These are phyloP conservation scores for Micrastur ruficollis DNA, from an alignment of 2,797 vertebrate genomes.

Conservation along the genomic window DNA sequence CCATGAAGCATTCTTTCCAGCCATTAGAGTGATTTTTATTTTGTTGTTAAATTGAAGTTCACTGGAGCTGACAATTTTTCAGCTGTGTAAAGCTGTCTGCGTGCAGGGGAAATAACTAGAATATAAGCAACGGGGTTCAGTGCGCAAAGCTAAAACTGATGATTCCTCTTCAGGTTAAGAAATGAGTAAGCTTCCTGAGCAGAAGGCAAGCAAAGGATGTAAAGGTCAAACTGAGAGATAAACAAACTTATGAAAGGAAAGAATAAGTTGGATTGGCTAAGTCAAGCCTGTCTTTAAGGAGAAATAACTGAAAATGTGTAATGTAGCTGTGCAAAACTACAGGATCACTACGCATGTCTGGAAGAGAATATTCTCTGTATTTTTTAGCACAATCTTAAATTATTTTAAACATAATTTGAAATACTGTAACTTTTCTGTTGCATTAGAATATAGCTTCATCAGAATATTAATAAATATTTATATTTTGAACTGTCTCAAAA, in stretches of 20 bases:
- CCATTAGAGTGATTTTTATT: neutral
- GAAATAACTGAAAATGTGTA: neutral
- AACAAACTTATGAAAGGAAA: neutral
- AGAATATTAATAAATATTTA: neutral
- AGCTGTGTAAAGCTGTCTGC: neutral
- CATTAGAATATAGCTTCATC: neutral
- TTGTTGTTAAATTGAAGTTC: neutral
- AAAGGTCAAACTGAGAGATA: neutral
- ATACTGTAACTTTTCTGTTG: neutral
- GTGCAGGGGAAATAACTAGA: neutral
- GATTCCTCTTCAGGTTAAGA: neutral
- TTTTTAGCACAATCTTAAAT: neutral
- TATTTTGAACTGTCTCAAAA: neutral
- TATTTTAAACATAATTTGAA: neutral
- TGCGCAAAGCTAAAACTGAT: neutral
- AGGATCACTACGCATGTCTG: neutral
- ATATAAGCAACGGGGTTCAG: neutral
- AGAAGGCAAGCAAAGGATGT: neutral
- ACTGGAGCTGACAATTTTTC: neutral
- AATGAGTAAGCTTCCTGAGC: neutral
- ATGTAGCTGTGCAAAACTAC: neutral
- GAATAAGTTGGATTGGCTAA: neutral
- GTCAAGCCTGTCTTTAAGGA: neutral
- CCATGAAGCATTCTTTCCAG: conserved; percentile 46
- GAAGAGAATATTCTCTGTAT: neutral